phyloP scores from a whole-genome alignment of 2,888 invertebrate genomes.

The Podotricha telesiphe region DNA sequence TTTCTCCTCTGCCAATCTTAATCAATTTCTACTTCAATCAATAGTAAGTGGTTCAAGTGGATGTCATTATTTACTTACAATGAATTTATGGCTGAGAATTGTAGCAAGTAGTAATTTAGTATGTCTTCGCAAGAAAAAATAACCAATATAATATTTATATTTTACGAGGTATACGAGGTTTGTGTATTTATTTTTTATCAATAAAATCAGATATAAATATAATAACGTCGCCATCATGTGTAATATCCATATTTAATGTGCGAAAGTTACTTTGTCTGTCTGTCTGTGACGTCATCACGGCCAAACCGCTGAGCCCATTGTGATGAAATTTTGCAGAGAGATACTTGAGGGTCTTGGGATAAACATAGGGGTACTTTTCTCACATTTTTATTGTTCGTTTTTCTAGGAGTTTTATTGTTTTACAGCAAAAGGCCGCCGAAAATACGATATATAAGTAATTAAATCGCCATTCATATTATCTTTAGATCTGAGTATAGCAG shows the following conservation, averaged over 20 bases:
- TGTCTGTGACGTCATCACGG: too few species aligned
- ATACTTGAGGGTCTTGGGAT: too few species aligned
- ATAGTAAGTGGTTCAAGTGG: slow-evolving; percentile 45
- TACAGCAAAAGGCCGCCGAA: too few species aligned
- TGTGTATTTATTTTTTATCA: neutral
- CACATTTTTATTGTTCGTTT: too few species aligned
- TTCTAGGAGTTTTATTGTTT: too few species aligned
- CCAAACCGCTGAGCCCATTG: too few species aligned
- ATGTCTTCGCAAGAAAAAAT: slow-evolving; percentile 30
- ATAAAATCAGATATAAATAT: neutral
- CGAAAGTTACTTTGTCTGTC: too few species aligned
- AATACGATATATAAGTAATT: too few species aligned
- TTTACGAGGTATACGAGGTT: neutral
- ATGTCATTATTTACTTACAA: slow-evolving; percentile 47
- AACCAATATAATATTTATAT: too few species aligned
- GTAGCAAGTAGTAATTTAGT: slow-evolving; percentile 30
- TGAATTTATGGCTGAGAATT: slow-evolving; percentile 41
- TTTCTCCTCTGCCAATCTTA: slow-evolving; percentile 44
- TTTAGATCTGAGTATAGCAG: neutral
- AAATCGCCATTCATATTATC: neutral
- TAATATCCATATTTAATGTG: too few species aligned
- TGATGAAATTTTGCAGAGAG: too few species aligned
- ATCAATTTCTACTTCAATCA: slow-evolving; percentile 42
- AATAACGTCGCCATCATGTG: neutral
- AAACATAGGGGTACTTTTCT: too few species aligned